Conservation (phyloP, 2,113 vertebrate genomes). For the Rhinogobius similis region DNA sequence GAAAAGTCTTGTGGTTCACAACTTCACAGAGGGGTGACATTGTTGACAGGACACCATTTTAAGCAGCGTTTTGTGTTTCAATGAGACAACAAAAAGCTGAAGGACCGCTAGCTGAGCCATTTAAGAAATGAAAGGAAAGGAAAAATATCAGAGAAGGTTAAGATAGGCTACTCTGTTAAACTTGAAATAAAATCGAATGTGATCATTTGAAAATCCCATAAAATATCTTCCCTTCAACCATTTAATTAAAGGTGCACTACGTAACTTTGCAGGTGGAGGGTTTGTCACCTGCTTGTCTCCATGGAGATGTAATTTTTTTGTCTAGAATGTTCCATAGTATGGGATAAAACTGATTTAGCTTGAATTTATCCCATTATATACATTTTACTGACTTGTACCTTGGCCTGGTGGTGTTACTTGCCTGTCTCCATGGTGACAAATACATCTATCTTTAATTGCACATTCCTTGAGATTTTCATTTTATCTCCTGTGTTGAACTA, state of each 20-base stretch:
- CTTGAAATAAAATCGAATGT: not conserved
- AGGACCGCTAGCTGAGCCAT: slow-evolving; percentile 22
- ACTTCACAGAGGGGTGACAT: slow-evolving; percentile 25
- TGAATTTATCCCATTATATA: too few relatives aligned
- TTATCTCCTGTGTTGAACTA: too few relatives aligned
- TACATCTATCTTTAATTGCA: not conserved
- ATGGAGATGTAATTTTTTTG: not conserved
- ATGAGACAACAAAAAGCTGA: not conserved
- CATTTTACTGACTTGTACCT: not conserved
- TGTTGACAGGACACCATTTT: not conserved
- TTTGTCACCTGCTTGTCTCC: not conserved
- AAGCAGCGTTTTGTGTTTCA: not conserved
- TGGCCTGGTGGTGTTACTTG: not conserved
- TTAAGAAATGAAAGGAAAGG: slow-evolving; percentile 19
- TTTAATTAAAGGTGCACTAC: not conserved
- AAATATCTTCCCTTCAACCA: not conserved
- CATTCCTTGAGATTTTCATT: too few relatives aligned
- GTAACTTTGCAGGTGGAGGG: not conserved
- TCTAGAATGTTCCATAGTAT: not conserved
- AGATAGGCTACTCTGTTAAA: not conserved
- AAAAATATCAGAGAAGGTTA: slow-evolving; percentile 13
- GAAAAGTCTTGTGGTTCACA: slow-evolving; percentile 9
- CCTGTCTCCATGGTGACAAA: not conserved
- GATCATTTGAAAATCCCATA: not conserved
- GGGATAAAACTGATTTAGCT: too few relatives aligned